These are phyloP conservation scores for Drosophila anomalata DNA, from an alignment of 2,888 invertebrate species.

Conservation along the genomic window DNA sequence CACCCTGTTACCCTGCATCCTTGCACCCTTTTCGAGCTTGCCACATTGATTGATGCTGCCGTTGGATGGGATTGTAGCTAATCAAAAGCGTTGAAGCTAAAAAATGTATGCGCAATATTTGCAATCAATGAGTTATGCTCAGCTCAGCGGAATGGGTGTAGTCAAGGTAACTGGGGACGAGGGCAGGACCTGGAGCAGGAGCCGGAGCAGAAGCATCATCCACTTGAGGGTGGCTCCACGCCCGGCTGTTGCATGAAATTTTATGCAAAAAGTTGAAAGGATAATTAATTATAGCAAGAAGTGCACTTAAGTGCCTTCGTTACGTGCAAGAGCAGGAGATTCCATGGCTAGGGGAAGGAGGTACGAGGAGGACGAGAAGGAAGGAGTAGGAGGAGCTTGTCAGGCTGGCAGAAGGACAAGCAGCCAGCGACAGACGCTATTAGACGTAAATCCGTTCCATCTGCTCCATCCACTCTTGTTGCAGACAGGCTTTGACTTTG, in stretches of 20 bases:
- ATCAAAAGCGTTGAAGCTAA: constrained; percentile 53
- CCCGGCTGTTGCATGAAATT: constrained; percentile 73
- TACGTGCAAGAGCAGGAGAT: constrained; percentile 57
- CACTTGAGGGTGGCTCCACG: constrained; percentile 32
- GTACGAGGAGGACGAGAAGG: neutral
- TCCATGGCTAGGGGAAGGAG: constrained; percentile 20
- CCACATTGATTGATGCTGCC: constrained; percentile 50
- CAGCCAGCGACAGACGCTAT: constrained; percentile 52
- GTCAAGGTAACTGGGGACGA: constrained; percentile 32
- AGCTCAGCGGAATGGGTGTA: constrained; percentile 11
- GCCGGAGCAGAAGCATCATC: constrained; percentile 20
- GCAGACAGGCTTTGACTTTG: constrained; percentile 65
- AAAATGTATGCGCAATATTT: constrained; percentile 69
- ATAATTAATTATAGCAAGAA: constrained; percentile 82
- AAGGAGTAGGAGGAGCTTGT: constrained; percentile 5
- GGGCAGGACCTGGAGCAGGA: neutral
- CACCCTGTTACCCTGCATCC: neutral
- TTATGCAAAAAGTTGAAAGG: constrained; percentile 77
- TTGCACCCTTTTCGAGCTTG: constrained; percentile 3
- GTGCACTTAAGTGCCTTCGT: constrained; percentile 78
- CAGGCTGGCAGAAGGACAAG: constrained; percentile 39
- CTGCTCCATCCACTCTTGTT: constrained; percentile 21
- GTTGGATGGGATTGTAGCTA: constrained; percentile 28
- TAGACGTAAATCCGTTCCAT: constrained; percentile 66
- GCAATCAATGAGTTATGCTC: constrained; percentile 67